phyloP scores from a whole-genome alignment of 1,140 invertebrate genomes.

The Octopus bimaculoides region DNA sequence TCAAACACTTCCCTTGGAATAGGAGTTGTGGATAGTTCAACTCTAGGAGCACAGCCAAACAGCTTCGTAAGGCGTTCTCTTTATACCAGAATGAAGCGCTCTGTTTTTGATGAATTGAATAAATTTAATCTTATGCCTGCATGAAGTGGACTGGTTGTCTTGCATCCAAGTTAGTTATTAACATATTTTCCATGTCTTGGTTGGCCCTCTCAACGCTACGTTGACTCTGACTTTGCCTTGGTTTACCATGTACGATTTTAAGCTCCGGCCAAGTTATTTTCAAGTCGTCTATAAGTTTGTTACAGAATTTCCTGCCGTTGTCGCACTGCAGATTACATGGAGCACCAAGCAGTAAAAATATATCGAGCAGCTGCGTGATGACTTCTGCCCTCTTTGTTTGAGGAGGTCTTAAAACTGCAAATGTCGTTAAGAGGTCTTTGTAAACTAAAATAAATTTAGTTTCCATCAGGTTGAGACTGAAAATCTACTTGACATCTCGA shows the following conservation, averaged over 20 bases:
- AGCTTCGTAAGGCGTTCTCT: too few species aligned
- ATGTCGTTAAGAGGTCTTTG: neutral
- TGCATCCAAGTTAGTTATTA: slow-evolving; percentile 27
- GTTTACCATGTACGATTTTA: slow-evolving; percentile 34
- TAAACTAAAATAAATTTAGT: neutral
- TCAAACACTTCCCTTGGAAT: too few species aligned
- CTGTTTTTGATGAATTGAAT: too few species aligned
- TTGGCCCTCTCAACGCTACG: slow-evolving; percentile 33
- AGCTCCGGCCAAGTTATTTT: slow-evolving; percentile 24
- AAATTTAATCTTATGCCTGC: too few species aligned
- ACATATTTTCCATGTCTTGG: slow-evolving; percentile 32
- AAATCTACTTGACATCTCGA: neutral
- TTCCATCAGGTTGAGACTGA: neutral
- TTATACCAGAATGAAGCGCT: too few species aligned
- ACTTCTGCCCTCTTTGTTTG: neutral
- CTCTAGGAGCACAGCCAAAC: too few species aligned
- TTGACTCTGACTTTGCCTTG: slow-evolving; percentile 33
- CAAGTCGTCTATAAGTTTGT: neutral
- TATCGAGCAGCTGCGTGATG: neutral
- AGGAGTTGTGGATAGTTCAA: too few species aligned
- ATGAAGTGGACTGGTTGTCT: neutral
- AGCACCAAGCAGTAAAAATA: neutral
- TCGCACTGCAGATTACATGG: neutral
- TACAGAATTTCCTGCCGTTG: neutral
- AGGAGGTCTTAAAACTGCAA: neutral